Evolutionary conservation across 2,797 vertebrate species (phyloP).

Genomic region (Peromyscus aztecus): DNA sequence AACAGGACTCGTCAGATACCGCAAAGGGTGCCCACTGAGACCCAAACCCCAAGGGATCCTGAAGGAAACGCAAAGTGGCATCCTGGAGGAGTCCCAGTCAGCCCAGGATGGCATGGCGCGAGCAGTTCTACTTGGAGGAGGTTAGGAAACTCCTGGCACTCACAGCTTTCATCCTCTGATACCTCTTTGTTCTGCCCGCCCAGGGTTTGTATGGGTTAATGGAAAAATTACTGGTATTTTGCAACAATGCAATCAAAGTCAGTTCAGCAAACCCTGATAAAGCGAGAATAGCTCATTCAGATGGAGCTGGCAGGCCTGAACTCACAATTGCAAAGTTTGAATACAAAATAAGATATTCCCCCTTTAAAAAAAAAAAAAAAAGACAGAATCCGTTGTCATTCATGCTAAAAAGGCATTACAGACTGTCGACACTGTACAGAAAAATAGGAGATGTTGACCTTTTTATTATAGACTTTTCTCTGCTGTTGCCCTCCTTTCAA

Average conservation of each 20-base stretch:
- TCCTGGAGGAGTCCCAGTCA: neutral
- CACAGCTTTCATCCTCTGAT: conserved; percentile 76
- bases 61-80: neutral
- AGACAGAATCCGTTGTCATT: conserved; percentile 92
- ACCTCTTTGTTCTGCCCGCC: conserved; percentile 86
- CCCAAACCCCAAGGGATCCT: conserved; percentile 19
- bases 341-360: conserved; percentile 95
- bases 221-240: conserved; percentile 90
- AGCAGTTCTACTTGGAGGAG: conserved; percentile 49
- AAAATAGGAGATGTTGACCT: conserved; percentile 97
- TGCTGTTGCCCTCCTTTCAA: conserved; percentile 89
- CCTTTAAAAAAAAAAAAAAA: conserved; percentile 60
- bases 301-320: conserved; percentile 89
- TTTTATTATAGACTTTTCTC: conserved; percentile 93
- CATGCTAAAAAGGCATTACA: conserved; percentile 95
- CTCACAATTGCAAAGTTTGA: conserved; percentile 92
- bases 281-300: conserved; percentile 94
- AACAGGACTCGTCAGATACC: conserved; percentile 51
- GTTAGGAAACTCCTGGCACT: conserved; percentile 72
- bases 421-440: conserved; percentile 91
- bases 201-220: conserved; percentile 87
- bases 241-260: conserved; percentile 92
- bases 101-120: neutral
- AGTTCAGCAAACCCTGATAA: conserved; percentile 91
- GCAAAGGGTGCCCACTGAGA: conserved; percentile 6